phyloP scores from a whole-genome alignment of 2,888 invertebrate genomes.

The Alviniconcha strummeri region DNA sequence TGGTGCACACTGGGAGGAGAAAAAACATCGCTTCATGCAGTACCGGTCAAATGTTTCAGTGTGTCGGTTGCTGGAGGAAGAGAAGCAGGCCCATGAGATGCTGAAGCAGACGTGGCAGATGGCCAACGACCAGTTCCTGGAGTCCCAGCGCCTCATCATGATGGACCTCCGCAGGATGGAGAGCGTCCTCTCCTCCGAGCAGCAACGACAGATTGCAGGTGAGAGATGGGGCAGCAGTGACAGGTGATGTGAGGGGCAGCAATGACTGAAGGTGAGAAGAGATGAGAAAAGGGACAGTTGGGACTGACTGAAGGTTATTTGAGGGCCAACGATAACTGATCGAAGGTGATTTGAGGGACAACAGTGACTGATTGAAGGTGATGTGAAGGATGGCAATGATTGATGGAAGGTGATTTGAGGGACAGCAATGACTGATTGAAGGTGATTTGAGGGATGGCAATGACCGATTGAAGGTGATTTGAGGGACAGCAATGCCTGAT shows the following conservation, averaged over 20 bases:
- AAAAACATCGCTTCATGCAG: too few species aligned
- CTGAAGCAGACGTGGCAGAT: conserved; percentile 75
- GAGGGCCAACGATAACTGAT: too few species aligned
- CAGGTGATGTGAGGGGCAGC: background rate
- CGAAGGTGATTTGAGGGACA: too few species aligned
- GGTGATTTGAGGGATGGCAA: too few species aligned
- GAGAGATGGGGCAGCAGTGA: background rate
- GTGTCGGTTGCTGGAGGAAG: conserved; percentile 73
- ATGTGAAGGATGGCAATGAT: too few species aligned
- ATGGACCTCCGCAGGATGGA: conserved; percentile 74
- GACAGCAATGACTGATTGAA: too few species aligned
- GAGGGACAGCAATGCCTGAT: too few species aligned
- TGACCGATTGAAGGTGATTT: too few species aligned
- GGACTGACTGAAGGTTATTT: background rate
- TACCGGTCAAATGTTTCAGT: conserved; percentile 54
- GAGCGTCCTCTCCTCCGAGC: conserved; percentile 73
- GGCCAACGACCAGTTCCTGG: conserved; percentile 76
- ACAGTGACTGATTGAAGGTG: too few species aligned
- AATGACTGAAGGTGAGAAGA: background rate
- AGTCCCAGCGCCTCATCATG: conserved; percentile 74
- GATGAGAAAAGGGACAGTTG: background rate
- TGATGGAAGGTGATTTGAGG: too few species aligned
- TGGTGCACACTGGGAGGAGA: too few species aligned
- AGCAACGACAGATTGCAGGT: conserved; percentile 74
- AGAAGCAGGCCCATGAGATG: conserved; percentile 73